A percentile compares a stretch with the other conserved stretches of the same genome.
Conservation (phyloP, 2,888 invertebrate genomes). For the Hypena proboscidalis region DNA sequence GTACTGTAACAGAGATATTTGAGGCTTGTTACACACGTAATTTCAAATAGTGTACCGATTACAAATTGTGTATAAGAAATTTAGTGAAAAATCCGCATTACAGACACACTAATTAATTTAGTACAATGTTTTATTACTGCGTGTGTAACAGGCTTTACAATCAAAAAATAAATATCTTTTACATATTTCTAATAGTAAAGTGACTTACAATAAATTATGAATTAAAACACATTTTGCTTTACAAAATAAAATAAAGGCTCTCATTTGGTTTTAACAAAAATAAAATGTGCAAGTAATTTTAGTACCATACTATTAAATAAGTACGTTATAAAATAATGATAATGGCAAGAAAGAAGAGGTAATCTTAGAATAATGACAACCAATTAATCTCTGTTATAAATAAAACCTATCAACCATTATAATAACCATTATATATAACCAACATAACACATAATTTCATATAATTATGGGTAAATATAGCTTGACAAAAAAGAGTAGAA, state of each 20-base stretch:
- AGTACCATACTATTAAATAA: conserved; percentile 24
- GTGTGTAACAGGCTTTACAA: conserved; percentile 5
- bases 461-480: too few species aligned
- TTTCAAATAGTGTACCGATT: too few species aligned
- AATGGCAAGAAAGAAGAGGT: conserved; percentile 28
- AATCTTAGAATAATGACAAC: conserved; percentile 5
- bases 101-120: neutral
- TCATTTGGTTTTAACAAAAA: too few species aligned
- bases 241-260: neutral
- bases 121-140: neutral
- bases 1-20: conserved; percentile 2
- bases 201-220: neutral
- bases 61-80: too few species aligned
- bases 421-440: too few species aligned
- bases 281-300: too few species aligned
- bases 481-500: too few species aligned
- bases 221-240: neutral
- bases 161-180: neutral
- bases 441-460: too few species aligned
- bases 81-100: too few species aligned
- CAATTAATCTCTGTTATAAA: conserved; percentile 1
- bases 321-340: conserved; percentile 18
- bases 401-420: too few species aligned
- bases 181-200: neutral
- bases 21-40: neutral